These are phyloP conservation scores for Agrochola lychnidis DNA, from an alignment of 2,888 invertebrate species.

Conservation along the genomic window DNA sequence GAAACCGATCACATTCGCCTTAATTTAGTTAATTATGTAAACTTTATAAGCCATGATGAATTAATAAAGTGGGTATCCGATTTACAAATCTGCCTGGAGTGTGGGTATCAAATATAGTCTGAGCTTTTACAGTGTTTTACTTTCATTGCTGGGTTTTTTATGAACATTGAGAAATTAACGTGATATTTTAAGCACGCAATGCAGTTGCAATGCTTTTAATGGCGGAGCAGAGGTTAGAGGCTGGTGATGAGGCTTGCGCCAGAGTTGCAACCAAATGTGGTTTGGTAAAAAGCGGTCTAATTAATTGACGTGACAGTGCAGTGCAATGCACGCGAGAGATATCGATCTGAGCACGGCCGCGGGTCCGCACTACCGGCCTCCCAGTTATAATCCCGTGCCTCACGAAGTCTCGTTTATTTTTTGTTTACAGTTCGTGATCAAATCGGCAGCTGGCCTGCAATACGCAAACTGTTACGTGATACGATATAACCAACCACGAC, in stretches of 20 bases:
- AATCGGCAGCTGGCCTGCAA: conserved; percentile 61
- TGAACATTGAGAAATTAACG: conserved; percentile 33
- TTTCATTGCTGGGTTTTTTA: conserved; percentile 32
- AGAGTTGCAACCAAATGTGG: conserved; percentile 49
- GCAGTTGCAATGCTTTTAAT: conserved; percentile 48
- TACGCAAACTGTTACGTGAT: conserved; percentile 70
- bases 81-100: neutral
- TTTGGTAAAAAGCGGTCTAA: conserved; percentile 61
- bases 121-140: conserved; percentile 15
- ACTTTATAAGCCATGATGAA: neutral
- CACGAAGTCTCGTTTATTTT: conserved; percentile 58
- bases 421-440: conserved; percentile 70
- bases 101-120: neutral
- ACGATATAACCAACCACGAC: conserved; percentile 56
- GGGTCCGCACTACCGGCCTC: conserved; percentile 20
- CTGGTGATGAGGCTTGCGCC: conserved; percentile 46
- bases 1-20: neutral
- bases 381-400: conserved; percentile 39
- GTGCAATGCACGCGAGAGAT: conserved; percentile 48
- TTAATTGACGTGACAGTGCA: conserved; percentile 54
- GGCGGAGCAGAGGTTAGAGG: conserved; percentile 36
- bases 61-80: too few species aligned
- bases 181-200: conserved; percentile 31
- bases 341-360: conserved; percentile 27
- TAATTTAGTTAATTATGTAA: conserved; percentile 1